phyloP scores from a whole-genome alignment of 2,113 vertebrate genomes.

The Acanthisitta chloris region DNA sequence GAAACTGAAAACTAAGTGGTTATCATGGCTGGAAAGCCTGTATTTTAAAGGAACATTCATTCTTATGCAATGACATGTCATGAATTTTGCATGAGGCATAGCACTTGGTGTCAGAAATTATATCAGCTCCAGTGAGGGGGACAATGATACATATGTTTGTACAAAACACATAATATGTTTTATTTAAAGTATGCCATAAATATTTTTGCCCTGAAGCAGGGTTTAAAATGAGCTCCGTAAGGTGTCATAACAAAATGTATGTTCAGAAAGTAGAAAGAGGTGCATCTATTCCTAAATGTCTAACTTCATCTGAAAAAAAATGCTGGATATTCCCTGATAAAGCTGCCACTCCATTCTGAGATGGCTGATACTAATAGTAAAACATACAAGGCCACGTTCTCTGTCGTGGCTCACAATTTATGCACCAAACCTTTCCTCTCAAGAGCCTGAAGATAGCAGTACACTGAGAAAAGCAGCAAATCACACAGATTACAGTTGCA shows the following conservation, averaged over 20 bases:
- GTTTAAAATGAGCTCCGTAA: slow-evolving; percentile 65
- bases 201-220: slow-evolving; percentile 73
- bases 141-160: slow-evolving; percentile 77
- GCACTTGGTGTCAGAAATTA: slow-evolving; percentile 72
- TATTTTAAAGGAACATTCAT: slow-evolving; percentile 62
- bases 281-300: slow-evolving; percentile 52
- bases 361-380: not conserved
- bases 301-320: slow-evolving; percentile 34
- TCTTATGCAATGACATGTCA: slow-evolving; percentile 68
- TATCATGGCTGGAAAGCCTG: slow-evolving; percentile 37
- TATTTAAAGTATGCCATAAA: slow-evolving; percentile 76
- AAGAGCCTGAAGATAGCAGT: not conserved
- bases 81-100: slow-evolving; percentile 72
- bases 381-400: not conserved
- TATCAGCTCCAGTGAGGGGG: slow-evolving; percentile 69
- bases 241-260: slow-evolving; percentile 53
- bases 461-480: not conserved
- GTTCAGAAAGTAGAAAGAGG: slow-evolving; percentile 55
- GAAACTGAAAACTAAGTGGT: slow-evolving; percentile 33
- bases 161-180: slow-evolving; percentile 77
- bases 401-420: slow-evolving; percentile 1
- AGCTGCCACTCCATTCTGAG: slow-evolving; percentile 5
- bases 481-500: not conserved
- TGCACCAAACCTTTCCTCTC: slow-evolving; percentile 2
- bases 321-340: slow-evolving; percentile 31